Evolutionary conservation across 2,888 invertebrate species (phyloP), one percentile per base, ranked within the genome.

Genomic region (Pristionchus fissidentatus): DNA sequence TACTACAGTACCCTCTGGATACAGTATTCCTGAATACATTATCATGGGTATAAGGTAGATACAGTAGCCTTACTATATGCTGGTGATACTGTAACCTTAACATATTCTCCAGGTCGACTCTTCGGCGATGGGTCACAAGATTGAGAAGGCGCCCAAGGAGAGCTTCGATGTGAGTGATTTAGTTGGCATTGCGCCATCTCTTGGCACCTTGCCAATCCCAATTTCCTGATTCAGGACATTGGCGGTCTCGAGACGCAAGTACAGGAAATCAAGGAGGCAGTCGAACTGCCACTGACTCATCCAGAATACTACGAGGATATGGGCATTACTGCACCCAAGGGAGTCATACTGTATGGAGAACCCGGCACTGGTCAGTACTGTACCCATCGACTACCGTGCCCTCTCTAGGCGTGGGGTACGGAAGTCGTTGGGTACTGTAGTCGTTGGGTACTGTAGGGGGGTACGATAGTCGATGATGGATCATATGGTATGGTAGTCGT

Each of bases 291-390:
- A 0, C 93, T 99, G 29, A 99, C 98, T 15, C 98, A 99, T 94
- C 98, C 98, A 0, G 98, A 99, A 93, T 98, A 98, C 93, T 99
- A 99, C 93, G 98, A 99, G 93, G 98, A 99, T 94, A 99, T 99
- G 98, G 99, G 99, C 78, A 99, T 99, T 89, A 97, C 97, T 92
- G 98, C 98, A 19, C 99, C 99, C 0, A 99, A 98, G 93, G 99
- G 99, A 83, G 98, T 99, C 0, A 98, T 99, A 92, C 94, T 99
- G 52, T 99, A 98, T 93, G 99, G 98, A 0, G 96, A 96, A 29
- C 99, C 98, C 0, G 98, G 99, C 75, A 99, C 98, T 32, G 98
- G 89, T 75, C 55, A 66, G 81, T 80, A 83, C 13, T 60, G 60
- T n/a, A 8, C 8, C n/a, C 60, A 60, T n/a, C 26, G 29, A 8